Evolutionary conservation across 2,888 invertebrate species (phyloP), one percentile per base, ranked within the genome.

Genomic region (Platerodrilus igneus): DNA sequence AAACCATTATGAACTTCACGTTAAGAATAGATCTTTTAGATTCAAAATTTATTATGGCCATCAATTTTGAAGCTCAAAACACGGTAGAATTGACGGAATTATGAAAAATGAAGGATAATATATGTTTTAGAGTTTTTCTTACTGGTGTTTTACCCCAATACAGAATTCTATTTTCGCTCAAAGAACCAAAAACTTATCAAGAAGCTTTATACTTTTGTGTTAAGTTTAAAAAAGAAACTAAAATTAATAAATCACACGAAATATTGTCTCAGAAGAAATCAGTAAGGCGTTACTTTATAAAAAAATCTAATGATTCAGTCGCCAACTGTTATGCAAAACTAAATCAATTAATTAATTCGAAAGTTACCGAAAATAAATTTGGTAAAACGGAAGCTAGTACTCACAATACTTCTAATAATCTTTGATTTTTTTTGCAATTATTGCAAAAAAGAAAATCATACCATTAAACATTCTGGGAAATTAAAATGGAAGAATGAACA

Each of bases 41-140:
- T 7, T 23, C 33, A 10, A 33, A 33, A 9, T 34, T 34, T 18
- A 34, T 34, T 13, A 34, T 26, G 19, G 26, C 15, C 8, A 16
- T 32, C 3, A 32, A 21, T 14, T 22, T 22, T 17, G 22, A 32
- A 22, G 1, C 21, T 32, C 14, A 22, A 14, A 10, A 22, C 7
- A n/a, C 21, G 2, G 5, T 3, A 5, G 16, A 3, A 32, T 16
- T 32, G n/a, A 14, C 22, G 10, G 21, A 22, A 2, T 11, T 32
- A 8, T 22, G 21, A 22, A 32, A 22, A 32, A 30, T 30, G 30
- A 30, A 33, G 18, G 23, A 23, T 16, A 33, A 16, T 10, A 33
- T 25, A n/a, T 33, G 16, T 23, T n/a, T 25, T 7, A 4, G 18
- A 5, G 19, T 13, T 13, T 30, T 19, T 20, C n/a, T 20, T 9